Evolutionary conservation across 2,113 vertebrate genomes (phyloP).

Genomic region (human (Homo sapiens)): DNA sequence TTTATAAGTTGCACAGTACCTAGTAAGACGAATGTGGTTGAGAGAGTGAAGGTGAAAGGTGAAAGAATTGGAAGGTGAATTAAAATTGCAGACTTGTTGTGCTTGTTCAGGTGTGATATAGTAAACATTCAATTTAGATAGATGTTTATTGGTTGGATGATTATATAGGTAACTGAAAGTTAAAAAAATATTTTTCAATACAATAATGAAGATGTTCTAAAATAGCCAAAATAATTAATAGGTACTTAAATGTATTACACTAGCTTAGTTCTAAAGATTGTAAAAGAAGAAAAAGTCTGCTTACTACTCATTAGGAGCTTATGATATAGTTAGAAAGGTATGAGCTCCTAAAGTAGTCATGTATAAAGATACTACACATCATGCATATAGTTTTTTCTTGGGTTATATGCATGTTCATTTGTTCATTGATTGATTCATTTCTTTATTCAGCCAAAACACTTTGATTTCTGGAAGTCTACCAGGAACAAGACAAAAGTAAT

Average conservation of each 20-base stretch:
- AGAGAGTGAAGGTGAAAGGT: neutral
- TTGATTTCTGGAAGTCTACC: neutral
- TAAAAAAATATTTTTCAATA: neutral
- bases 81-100: neutral
- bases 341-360: neutral
- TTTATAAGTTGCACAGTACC: neutral
- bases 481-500: neutral
- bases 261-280: neutral
- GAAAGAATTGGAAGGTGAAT: neutral
- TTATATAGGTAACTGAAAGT: neutral
- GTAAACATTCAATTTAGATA: neutral
- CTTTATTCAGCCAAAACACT: neutral
- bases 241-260: neutral
- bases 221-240: conserved; percentile 2
- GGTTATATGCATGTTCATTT: neutral
- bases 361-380: neutral
- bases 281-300: neutral
- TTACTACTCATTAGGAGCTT: neutral
- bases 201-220: neutral
- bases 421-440: neutral
- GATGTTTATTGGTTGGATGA: neutral
- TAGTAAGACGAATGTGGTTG: neutral
- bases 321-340: neutral
- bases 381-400: neutral
- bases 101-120: neutral